Base-by-base conservation (phyloP, 2,113 vertebrate genomes). In the Tychaedon coryphoeus region DNA sequence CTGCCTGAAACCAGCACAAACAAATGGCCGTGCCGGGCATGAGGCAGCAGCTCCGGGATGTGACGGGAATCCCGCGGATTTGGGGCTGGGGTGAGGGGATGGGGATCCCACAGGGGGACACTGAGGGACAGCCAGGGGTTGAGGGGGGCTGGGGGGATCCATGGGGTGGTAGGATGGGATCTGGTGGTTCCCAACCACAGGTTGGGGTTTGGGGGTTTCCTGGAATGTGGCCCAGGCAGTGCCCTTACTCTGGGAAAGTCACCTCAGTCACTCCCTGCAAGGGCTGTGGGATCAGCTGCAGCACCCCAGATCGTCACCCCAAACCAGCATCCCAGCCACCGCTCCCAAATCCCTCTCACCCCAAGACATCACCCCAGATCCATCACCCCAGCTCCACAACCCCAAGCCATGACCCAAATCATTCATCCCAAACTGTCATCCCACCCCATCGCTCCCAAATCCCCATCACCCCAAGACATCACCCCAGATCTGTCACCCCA, bases 1-100 rank as follows among this genome's bases (percentile, higher is more conserved):
- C 97, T 98, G 97, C 93, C 97, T 96, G 97, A 82, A 97, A 95
- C 71, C 96, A 92, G 96, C 97, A 92, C 97, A 98, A 98, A 98
- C 97, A 98, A 97, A 97, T 88, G 97, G 96, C 98, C 88, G n/a
- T 73, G 92, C 65, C 38, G 31, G 82, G 91, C 93, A 84, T 96
- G 97, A 97, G 94, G 97, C 98, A 97, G 97, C 95, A 93, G 95
- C 61, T 45, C 60, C 9, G 74, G 56, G 95, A 90, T 81, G 72
- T 80, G 93, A 84, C 4, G 38, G 94, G 95, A 94, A 85, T 83
- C 20, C 61, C 3, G 0, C 0, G 8, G n/a, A 2, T 3, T 10
- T 0, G 71, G 66, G 15, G 70, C 58, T 4, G 33, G 62, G 17
- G 3, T 0, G 8, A 28, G 53, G 70, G 38, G 86, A 10, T 43